Evolutionary conservation across 2,888 invertebrate genomes (phyloP).

Genomic region (Brachylomia viminalis): DNA sequence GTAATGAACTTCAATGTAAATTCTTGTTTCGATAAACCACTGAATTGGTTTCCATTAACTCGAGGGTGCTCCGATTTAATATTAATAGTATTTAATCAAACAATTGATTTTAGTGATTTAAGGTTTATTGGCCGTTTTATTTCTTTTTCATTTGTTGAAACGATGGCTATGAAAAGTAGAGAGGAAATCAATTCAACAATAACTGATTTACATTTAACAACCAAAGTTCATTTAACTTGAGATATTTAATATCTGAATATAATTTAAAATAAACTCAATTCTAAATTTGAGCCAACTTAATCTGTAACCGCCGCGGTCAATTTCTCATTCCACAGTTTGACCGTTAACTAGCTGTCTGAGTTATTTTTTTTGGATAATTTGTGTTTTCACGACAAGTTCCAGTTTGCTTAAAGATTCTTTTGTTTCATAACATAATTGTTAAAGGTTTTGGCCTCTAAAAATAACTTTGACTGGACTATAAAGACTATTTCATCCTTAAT

Average conservation of each 20-base stretch:
- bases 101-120: background rate
- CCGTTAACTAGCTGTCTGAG: background rate
- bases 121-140: background rate
- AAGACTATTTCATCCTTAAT: no score
- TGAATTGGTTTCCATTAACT: conserved; percentile 10
- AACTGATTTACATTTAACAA: background rate
- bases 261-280: conserved; percentile 16
- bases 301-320: background rate
- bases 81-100: background rate
- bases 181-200: background rate
- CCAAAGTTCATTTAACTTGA: background rate
- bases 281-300: conserved; percentile 10
- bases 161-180: background rate
- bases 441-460: no score
- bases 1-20: background rate
- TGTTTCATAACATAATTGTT: background rate
- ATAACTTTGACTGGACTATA: no score
- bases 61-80: background rate
- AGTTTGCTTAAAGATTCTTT: no score
- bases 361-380: background rate
- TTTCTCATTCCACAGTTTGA: background rate
- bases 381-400: background rate
- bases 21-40: conserved; percentile 3
- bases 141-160: background rate
- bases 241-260: background rate